Evolutionary conservation across 1,140 invertebrate species (phyloP).

Genomic region (Asbolus verrucosus): DNA sequence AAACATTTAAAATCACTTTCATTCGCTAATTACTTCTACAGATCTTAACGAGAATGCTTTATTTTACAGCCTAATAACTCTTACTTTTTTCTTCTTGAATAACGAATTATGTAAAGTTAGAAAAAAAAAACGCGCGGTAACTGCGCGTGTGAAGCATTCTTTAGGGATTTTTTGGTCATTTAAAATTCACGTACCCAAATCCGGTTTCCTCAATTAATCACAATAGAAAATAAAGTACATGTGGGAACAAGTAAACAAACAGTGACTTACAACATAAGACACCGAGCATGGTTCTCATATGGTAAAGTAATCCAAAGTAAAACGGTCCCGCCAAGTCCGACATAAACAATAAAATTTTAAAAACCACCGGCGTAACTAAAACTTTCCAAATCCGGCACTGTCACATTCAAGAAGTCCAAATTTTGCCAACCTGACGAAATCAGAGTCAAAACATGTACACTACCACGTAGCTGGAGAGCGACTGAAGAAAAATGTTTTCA

Average conservation of each 20-base stretch:
- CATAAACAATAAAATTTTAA: background rate
- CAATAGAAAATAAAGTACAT: slow-evolving; percentile 8
- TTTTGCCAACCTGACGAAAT: background rate
- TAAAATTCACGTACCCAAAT: slow-evolving; percentile 6
- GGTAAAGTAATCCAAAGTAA: slow-evolving; percentile 30
- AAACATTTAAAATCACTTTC: slow-evolving; percentile 14
- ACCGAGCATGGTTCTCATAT: slow-evolving; percentile 43
- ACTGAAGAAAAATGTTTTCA: slow-evolving; percentile 30
- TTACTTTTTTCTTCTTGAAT: background rate
- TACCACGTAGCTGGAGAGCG: background rate
- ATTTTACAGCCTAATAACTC: slow-evolving; percentile 7
- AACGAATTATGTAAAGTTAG: background rate
- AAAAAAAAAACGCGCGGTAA: too few relatives aligned
- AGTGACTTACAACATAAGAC: slow-evolving; percentile 32
- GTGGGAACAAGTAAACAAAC: slow-evolving; percentile 41
- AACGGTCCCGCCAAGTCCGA: background rate
- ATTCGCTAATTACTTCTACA: slow-evolving; percentile 1
- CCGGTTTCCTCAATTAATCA: slow-evolving; percentile 14
- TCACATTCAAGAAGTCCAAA: background rate
- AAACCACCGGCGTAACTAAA: background rate
- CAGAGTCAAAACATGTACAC: background rate
- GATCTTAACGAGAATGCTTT: background rate
- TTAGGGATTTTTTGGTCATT: background rate
- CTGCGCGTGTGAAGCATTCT: background rate
- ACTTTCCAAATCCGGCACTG: background rate